Conservation (phyloP, 2,113 vertebrate genomes). For the Microcebus lehilahytsara region DNA sequence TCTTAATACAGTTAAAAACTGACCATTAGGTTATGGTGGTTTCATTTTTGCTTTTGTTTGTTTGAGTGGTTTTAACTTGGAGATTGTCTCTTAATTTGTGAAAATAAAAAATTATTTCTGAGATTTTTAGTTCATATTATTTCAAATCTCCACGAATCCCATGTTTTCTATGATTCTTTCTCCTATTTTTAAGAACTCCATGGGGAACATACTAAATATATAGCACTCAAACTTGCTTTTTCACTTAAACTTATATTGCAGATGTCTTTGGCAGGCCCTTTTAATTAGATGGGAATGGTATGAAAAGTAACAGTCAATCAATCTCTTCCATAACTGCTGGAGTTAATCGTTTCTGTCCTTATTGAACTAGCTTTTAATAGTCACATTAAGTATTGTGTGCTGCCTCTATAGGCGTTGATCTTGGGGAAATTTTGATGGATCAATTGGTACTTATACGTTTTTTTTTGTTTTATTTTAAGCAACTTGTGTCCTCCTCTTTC, state of each 20-base stretch:
- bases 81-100: neutral
- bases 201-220: neutral
- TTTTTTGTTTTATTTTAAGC: neutral
- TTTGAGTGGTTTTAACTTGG: neutral
- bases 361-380: neutral
- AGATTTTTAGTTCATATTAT: neutral
- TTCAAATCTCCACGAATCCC: neutral
- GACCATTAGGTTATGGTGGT: neutral
- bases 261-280: neutral
- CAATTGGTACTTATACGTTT: neutral
- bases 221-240: neutral
- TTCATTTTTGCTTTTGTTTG: neutral
- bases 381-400: neutral
- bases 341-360: neutral
- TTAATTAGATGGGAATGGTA: neutral
- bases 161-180: neutral
- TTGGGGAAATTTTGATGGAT: neutral
- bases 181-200: neutral
- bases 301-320: neutral
- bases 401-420: neutral
- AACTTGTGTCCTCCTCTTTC: neutral
- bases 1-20: neutral
- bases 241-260: neutral
- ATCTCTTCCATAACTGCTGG: neutral
- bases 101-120: neutral